Percentiles rank a stretch among this genome's conserved stretches.
These are phyloP conservation scores for Tetragonisca angustula DNA, from an alignment of 2,888 invertebrate genomes.

Conservation along the genomic window DNA sequence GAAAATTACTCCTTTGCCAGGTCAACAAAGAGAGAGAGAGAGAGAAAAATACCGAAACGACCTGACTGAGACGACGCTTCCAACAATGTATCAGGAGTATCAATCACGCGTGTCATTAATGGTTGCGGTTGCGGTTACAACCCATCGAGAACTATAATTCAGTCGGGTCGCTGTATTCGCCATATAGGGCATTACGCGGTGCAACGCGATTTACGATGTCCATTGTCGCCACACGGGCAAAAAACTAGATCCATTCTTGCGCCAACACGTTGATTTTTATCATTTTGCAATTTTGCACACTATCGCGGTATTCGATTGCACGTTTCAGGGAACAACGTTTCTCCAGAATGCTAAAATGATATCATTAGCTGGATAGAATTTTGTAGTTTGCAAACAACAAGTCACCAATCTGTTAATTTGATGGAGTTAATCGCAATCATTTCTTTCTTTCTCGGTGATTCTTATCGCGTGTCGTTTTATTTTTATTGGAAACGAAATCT, in stretches of 20 bases:
- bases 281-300: background rate
- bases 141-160: slow-evolving; percentile 49
- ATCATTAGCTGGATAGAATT: too few species aligned
- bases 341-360: background rate
- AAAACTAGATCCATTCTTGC: slow-evolving; percentile 26
- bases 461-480: background rate
- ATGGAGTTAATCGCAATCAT: too few species aligned
- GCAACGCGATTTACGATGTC: slow-evolving; percentile 52
- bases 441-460: background rate
- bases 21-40: background rate
- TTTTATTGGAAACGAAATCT: background rate
- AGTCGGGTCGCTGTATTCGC: slow-evolving; percentile 25
- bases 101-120: slow-evolving; percentile 64
- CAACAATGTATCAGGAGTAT: slow-evolving; percentile 51
- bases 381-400: too few species aligned
- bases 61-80: slow-evolving; percentile 16
- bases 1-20: slow-evolving; percentile 22
- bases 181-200: slow-evolving; percentile 25
- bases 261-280: background rate
- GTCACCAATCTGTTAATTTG: too few species aligned
- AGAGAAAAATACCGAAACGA: background rate
- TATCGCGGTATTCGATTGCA: background rate
- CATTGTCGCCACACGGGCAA: slow-evolving; percentile 33
- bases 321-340: background rate
- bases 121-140: slow-evolving; percentile 58